Conservation (phyloP, 2,888 invertebrate species). For the Crioceris asparagi region DNA sequence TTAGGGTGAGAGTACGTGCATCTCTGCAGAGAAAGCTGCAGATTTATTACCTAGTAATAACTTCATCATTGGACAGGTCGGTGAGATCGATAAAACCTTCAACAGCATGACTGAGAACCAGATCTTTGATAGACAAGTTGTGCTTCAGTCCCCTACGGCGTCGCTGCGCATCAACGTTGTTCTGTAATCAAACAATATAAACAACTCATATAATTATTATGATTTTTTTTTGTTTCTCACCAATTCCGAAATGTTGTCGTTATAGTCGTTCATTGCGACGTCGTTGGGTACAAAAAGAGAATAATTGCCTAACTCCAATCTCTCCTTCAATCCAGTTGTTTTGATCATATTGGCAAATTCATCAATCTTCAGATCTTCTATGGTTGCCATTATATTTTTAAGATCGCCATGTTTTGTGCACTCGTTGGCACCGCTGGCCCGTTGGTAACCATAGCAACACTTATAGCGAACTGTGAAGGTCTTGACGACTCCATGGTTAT, state of each 20-base stretch:
- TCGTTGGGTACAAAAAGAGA: slow-evolving; percentile 55
- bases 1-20: no score
- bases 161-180: slow-evolving; percentile 32
- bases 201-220: neutral
- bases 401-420: slow-evolving; percentile 43
- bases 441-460: slow-evolving; percentile 57
- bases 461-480: slow-evolving; percentile 52
- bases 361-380: slow-evolving; percentile 45
- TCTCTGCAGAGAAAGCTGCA: no score
- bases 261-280: slow-evolving; percentile 47
- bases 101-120: slow-evolving; percentile 48
- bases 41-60: slow-evolving; percentile 37
- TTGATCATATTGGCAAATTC: slow-evolving; percentile 48
- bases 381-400: slow-evolving; percentile 44
- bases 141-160: slow-evolving; percentile 25
- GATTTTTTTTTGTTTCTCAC: slow-evolving; percentile 30
- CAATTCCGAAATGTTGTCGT: slow-evolving; percentile 43
- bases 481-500: slow-evolving; percentile 48
- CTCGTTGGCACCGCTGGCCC: slow-evolving; percentile 26
- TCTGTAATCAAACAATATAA: slow-evolving; percentile 32
- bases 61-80: slow-evolving; percentile 47
- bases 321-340: slow-evolving; percentile 41
- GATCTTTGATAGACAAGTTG: slow-evolving; percentile 38
- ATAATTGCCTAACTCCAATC: slow-evolving; percentile 42
- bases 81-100: slow-evolving; percentile 45